Base-by-base conservation (phyloP, 92 coral and sea anemone species). In the Zoanthus sansibaricus region DNA sequence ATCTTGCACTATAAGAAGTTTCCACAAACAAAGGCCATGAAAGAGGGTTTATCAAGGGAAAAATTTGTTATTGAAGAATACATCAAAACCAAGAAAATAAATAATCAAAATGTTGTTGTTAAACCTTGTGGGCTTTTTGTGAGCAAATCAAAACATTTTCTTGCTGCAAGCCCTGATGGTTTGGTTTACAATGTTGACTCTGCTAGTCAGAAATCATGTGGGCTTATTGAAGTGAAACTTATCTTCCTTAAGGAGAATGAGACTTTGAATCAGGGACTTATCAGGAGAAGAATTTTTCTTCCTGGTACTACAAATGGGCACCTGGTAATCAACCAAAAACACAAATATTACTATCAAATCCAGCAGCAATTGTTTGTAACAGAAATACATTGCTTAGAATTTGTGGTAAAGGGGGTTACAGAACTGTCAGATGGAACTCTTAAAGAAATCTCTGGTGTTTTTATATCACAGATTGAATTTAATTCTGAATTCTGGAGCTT, bases 81-180 rank as follows among this genome's bases (percentile, higher is more conserved):
- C 46, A 77, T 77, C n/a, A 14, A 86, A 64, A 2, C 30, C 67
- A 76, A 66, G 76, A 86, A 44, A 72, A 11, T 54, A 66, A 55
- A 72, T 12, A 20, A 13, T 44, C 20, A 62, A 76, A 75, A 67
- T 67, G 70, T 86, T 37, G 37, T 56, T 25, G 94, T 88, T 25
- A 72, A 51, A 62, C 83, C 87, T 46, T 45, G 77, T 88, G 91
- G 94, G 20, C 91, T 88, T 44, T 83, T 54, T n/a, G 80, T 87
- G 14, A 91, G 91, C 61, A 49, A 88, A 58, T 83, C 94, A 7
- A 82, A 91, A 71, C 86, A 78, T 59, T 86, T 92, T 55, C 84
- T 92, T 10, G 93, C 91, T 82, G 93, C 91, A 67, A 68, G 71
- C 66, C 91, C 89, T 20, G 95, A 90, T 90, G 93, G 91, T 42